Percentiles rank a stretch among this genome's conserved stretches.
phyloP scores from a whole-genome alignment of 1,140 invertebrate species.

The Heliconius melpomene region DNA sequence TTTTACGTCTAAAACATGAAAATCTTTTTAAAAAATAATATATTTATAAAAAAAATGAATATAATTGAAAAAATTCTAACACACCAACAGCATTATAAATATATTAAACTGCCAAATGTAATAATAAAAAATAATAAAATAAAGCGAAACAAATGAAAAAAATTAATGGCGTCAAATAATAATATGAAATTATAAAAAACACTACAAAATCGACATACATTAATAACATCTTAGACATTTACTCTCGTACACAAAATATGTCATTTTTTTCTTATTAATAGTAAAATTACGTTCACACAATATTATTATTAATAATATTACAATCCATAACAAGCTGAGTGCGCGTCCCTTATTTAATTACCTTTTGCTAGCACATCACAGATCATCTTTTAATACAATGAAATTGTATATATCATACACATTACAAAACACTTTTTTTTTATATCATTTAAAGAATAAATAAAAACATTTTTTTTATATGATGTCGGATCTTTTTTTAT shows the following conservation, averaged over 20 bases:
- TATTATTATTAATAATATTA: slow-evolving; percentile 3
- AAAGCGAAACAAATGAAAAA: slow-evolving; percentile 69
- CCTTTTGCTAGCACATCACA: slow-evolving; percentile 73
- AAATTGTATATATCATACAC: slow-evolving; percentile 47
- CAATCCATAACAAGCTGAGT: slow-evolving; percentile 22
- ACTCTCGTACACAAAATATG: slow-evolving; percentile 76
- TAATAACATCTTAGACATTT: slow-evolving; percentile 47
- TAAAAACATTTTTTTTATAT: too few relatives aligned
- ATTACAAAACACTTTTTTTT: too few relatives aligned
- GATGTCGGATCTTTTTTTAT: too few relatives aligned
- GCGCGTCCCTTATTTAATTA: slow-evolving; percentile 44
- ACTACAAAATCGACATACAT: slow-evolving; percentile 57
- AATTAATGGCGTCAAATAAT: slow-evolving; percentile 53
- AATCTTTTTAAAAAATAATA: slow-evolving; percentile 22
- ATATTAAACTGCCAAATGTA: slow-evolving; percentile 64
- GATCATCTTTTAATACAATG: slow-evolving; percentile 64
- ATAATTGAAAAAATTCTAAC: slow-evolving; percentile 38
- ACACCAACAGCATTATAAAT: slow-evolving; percentile 5
- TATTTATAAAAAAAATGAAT: slow-evolving; percentile 29
- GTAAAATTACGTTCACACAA: slow-evolving; percentile 38
- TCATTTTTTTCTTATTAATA: slow-evolving; percentile 63
- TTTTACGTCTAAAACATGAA: slow-evolving; percentile 22
- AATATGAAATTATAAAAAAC: slow-evolving; percentile 30
- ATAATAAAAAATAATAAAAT: slow-evolving; percentile 53
- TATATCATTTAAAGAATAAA: too few relatives aligned